A percentile compares a stretch with the other conserved stretches of the same genome.
Evolutionary conservation across 2,797 vertebrate genomes (phyloP).

Genomic region (Sardinella longiceps): DNA sequence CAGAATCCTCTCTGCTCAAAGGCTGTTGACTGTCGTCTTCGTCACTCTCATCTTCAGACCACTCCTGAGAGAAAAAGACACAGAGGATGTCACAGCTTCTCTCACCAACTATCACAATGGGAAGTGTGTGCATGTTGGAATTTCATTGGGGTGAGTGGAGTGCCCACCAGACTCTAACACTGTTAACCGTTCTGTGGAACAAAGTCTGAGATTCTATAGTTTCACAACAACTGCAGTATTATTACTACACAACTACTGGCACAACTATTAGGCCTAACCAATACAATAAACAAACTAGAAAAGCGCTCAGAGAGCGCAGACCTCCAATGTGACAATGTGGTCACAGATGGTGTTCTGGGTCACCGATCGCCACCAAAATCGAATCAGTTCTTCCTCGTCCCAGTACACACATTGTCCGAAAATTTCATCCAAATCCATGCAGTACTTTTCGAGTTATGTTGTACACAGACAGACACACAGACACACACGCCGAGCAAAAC

Average conservation of each 20-base stretch:
- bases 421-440: too few species aligned
- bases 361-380: too few species aligned
- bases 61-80: conserved; percentile 74
- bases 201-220: not conserved
- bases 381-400: too few species aligned
- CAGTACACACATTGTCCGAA: too few species aligned
- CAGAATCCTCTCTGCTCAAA: conserved; percentile 95
- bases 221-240: not conserved
- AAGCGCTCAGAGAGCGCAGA: too few species aligned
- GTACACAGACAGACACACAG: too few species aligned
- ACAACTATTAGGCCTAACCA: not conserved
- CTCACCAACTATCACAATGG: not conserved
- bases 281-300: not conserved
- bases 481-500: too few species aligned
- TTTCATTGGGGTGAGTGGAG: not conserved
- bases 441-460: too few species aligned
- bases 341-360: too few species aligned
- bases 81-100: not conserved
- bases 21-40: conserved; percentile 86
- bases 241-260: not conserved
- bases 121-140: not conserved
- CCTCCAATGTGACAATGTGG: too few species aligned
- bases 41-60: conserved; percentile 92
- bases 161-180: not conserved
- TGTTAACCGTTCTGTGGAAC: not conserved